Evolutionary conservation across 2,888 invertebrate species (phyloP), one percentile per base, ranked within the genome.

Genomic region (Petrolisthes cinctipes): DNA sequence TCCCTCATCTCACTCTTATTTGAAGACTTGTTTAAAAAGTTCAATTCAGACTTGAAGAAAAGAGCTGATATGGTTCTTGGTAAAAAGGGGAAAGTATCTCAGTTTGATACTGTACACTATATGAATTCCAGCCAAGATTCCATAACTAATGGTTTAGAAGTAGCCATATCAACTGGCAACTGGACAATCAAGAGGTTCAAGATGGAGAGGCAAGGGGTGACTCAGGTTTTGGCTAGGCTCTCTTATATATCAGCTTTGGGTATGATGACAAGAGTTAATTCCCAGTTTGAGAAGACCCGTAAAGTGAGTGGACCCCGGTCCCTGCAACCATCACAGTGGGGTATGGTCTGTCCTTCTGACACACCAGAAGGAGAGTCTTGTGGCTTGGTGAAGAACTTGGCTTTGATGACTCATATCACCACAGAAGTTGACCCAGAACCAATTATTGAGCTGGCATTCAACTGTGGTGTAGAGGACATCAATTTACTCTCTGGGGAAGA

Each of bases 311-410:
- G 99, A 0, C 99, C 99, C 0, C 95, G 99, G 86, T 98, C 98
- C 0, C 93, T 99, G 83, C 99, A 99, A 92, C 97, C 98, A 0
- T 98, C 98, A 7, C 99, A 99, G 92, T 99, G 98, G 98, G 99
- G 99, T 71, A 98, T 99, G 97, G 93, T 99, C 86, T 99, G 99
- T 93, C 99, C 99, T 0, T 97, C 98, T 51, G 99, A 99, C 92
- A 99, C 99, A 0, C 99, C 99, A 4, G 99, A 99, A 95, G 99
- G 99, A 91, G 99, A 99, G 95, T 97, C 97, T 57, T 99, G 99
- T 93, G 99, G 99, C 89, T 94, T 99, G 80, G 99, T 99, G 0
- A 99, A 99, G 94, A 99, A 99, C 93, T 94, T 99, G 88, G 99
- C 99, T 0, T 94, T 99, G 11, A 98, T 99, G 97, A 97, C 99